A percentile compares a stretch with the other conserved stretches of the same genome.
phyloP scores from a whole-genome alignment of 2,113 vertebrate species.

The Colinus virginianus region DNA sequence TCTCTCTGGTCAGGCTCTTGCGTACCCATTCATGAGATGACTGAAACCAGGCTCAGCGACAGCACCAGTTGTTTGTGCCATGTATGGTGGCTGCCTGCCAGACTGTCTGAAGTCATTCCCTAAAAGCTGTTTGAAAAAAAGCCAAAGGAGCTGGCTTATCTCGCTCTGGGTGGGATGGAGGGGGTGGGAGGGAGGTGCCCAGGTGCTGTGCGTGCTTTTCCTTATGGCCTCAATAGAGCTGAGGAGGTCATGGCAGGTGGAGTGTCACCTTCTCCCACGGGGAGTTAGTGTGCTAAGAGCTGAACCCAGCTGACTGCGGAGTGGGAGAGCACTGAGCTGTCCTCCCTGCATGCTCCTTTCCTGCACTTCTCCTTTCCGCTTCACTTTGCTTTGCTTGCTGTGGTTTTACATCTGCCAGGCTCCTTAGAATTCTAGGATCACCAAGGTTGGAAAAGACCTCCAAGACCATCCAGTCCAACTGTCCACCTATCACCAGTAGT shows the following conservation, averaged over 20 bases:
- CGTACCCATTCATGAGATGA: rapidly evolving
- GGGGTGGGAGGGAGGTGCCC: neutral
- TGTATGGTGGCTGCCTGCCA: neutral
- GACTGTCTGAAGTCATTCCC: neutral
- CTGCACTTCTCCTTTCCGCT: neutral
- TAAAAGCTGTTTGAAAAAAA: neutral
- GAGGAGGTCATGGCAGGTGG: neutral
- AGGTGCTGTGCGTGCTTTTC: neutral
- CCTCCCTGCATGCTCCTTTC: neutral
- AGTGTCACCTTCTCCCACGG: neutral
- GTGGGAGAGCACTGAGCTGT: neutral
- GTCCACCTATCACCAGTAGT: too few relatives aligned
- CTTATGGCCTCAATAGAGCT: neutral
- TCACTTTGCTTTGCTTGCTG: neutral
- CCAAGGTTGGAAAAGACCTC: too few relatives aligned
- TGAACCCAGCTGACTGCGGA: rapidly evolving
- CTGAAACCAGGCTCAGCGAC: neutral
- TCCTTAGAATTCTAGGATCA: neutral
- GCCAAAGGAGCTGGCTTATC: neutral
- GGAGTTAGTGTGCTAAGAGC: rapidly evolving
- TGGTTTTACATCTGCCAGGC: neutral
- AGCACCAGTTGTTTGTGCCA: neutral
- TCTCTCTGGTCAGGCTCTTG: rapidly evolving
- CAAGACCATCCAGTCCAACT: too few relatives aligned
- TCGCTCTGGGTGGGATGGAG: neutral